Percentiles rank a stretch among this genome's conserved stretches.
phyloP scores from a whole-genome alignment of 2,113 vertebrate genomes.

The Tyto alba region DNA sequence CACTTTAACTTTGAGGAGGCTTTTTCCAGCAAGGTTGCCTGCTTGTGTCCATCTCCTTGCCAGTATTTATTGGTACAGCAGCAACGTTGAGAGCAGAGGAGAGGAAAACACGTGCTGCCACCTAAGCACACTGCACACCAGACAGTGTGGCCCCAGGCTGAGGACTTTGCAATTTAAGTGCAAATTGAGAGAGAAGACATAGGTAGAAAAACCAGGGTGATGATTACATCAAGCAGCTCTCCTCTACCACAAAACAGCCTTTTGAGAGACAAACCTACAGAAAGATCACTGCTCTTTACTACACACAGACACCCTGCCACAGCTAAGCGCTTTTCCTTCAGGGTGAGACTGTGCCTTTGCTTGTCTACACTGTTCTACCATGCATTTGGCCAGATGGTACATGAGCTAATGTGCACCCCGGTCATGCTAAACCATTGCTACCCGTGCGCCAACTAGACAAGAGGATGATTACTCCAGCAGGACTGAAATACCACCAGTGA shows the following conservation, averaged over 20 bases:
- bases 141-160: rapidly evolving
- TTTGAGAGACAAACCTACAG: background rate
- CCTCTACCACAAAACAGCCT: background rate
- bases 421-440: background rate
- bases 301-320: background rate
- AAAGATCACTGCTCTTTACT: background rate
- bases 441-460: background rate
- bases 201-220: background rate
- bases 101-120: rapidly evolving
- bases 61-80: background rate
- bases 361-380: background rate
- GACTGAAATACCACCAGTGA: background rate
- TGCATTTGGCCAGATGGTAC: background rate
- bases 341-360: background rate
- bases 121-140: background rate
- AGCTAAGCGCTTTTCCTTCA: background rate
- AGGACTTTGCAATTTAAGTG: background rate
- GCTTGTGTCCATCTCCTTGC: background rate
- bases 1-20: background rate
- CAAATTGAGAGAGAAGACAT: background rate
- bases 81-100: background rate
- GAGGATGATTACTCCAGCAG: background rate
- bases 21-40: background rate
- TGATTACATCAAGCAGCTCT: rapidly evolving
- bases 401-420: rapidly evolving